A percentile compares a stretch with the other conserved stretches of the same genome.
Evolutionary conservation across 2,888 invertebrate genomes (phyloP).

Genomic region (Acleris sparsana): DNA sequence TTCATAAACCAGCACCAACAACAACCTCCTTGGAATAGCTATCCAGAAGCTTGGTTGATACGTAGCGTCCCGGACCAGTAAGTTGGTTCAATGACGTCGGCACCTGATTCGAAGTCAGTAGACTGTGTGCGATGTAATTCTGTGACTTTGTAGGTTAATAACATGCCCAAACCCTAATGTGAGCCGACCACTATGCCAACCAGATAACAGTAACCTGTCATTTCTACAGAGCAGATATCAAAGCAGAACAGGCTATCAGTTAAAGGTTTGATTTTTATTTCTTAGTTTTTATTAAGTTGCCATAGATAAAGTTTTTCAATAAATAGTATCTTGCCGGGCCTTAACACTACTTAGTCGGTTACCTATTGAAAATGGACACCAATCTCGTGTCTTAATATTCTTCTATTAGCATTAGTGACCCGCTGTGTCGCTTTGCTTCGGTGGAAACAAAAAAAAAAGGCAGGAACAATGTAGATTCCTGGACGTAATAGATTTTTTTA

Average conservation of each 20-base stretch:
- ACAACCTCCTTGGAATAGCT: conserved; percentile 37
- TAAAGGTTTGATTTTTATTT: conserved; percentile 16
- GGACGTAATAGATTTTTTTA: too few relatives aligned
- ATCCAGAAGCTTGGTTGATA: conserved; percentile 60
- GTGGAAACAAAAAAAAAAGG: too few relatives aligned
- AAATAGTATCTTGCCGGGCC: too few relatives aligned
- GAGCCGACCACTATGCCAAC: neutral
- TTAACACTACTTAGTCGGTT: too few relatives aligned
- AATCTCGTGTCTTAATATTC: too few relatives aligned
- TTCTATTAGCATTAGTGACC: too few relatives aligned
- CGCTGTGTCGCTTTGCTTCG: too few relatives aligned
- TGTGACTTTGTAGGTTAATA: conserved; percentile 30
- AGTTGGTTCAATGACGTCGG: conserved; percentile 43
- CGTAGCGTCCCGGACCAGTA: conserved; percentile 63
- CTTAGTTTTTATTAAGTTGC: too few relatives aligned
- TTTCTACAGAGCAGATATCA: neutral
- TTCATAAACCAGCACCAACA: conserved; percentile 36
- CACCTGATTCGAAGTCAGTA: neutral
- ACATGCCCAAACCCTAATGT: conserved; percentile 5
- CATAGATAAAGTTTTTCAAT: too few relatives aligned
- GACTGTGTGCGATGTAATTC: conserved; percentile 5
- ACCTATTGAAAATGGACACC: too few relatives aligned
- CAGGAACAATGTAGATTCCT: too few relatives aligned
- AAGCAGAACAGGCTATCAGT: conserved; percentile 9
- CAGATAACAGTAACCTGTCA: neutral